Conservation (phyloP, 2,797 vertebrate species). For the Sebastes trivittatus region DNA sequence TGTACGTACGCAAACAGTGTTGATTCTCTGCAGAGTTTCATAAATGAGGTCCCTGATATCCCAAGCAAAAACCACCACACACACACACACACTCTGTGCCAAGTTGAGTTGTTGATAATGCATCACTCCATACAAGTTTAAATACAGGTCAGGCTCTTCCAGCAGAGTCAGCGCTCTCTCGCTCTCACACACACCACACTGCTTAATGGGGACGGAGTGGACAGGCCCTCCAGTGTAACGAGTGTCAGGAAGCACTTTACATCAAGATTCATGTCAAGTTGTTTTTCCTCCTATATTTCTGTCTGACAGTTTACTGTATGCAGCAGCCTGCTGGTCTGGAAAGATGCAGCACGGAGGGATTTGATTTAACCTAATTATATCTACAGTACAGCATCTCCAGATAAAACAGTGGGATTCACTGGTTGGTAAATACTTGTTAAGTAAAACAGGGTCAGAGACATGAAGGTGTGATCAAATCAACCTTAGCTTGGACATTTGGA, state of each 20-base stretch:
- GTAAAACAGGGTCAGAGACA: not conserved
- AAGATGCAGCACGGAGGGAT: not conserved
- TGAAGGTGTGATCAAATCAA: not conserved
- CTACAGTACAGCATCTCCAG: not conserved
- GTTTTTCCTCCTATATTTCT: conserved; percentile 41
- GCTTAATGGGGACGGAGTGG: conserved; percentile 40
- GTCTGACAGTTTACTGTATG: not conserved
- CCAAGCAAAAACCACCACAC: not conserved
- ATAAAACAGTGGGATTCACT: not conserved
- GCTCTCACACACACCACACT: not conserved
- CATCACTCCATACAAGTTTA: conserved; percentile 34
- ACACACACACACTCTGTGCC: not conserved
- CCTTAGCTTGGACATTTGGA: not conserved
- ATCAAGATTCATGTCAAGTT: conserved; percentile 47
- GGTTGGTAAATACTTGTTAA: not conserved
- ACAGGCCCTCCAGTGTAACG: conserved; percentile 48
- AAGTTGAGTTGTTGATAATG: conserved; percentile 15
- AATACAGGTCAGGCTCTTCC: conserved; percentile 53
- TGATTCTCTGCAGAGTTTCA: not conserved
- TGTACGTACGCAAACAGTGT: not conserved
- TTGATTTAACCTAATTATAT: not conserved
- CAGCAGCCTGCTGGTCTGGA: not conserved
- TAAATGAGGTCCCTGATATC: not conserved
- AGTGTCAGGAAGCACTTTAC: conserved; percentile 60
- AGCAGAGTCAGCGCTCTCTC: conserved; percentile 44